Conservation (phyloP, 2,888 invertebrate species). For the Hypolimnas misippus region DNA sequence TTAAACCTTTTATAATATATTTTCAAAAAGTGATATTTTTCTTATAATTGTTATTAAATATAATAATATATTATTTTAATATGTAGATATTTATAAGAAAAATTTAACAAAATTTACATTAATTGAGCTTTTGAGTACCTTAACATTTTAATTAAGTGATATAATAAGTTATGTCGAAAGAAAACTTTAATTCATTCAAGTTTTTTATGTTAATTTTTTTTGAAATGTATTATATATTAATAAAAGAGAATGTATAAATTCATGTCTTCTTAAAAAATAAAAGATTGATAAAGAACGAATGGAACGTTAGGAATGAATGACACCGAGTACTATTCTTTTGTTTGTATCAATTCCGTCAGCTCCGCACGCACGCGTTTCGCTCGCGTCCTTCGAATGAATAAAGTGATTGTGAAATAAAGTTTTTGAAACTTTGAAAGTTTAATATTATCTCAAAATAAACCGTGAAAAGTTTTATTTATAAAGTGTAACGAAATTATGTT, state of each 20-base stretch:
- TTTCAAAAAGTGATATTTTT: neutral
- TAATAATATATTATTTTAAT: no score
- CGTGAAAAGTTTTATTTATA: conserved; percentile 8
- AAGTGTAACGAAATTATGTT: conserved; percentile 6
- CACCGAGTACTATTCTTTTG: conserved; percentile 25
- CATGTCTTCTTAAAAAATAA: neutral
- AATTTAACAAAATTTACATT: no score
- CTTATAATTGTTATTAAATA: no score
- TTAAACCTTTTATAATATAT: neutral
- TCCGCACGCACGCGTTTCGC: conserved; percentile 49
- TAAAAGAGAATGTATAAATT: no score
- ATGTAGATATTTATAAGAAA: no score
- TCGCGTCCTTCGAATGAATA: conserved; percentile 60
- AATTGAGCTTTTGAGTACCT: no score
- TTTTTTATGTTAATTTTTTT: no score
- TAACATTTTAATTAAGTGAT: no score
- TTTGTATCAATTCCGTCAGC: conserved; percentile 42
- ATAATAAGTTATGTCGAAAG: no score
- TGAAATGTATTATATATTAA: no score
- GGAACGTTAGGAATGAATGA: conserved; percentile 19
- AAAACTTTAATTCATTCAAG: no score
- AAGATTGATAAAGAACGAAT: conserved; percentile 14
- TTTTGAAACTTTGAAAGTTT: conserved; percentile 67
- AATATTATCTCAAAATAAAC: conserved; percentile 13
- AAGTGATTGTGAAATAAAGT: conserved; percentile 68